Evolutionary conservation across 2,113 vertebrate genomes (phyloP).

Genomic region (Rhombomys opimus): DNA sequence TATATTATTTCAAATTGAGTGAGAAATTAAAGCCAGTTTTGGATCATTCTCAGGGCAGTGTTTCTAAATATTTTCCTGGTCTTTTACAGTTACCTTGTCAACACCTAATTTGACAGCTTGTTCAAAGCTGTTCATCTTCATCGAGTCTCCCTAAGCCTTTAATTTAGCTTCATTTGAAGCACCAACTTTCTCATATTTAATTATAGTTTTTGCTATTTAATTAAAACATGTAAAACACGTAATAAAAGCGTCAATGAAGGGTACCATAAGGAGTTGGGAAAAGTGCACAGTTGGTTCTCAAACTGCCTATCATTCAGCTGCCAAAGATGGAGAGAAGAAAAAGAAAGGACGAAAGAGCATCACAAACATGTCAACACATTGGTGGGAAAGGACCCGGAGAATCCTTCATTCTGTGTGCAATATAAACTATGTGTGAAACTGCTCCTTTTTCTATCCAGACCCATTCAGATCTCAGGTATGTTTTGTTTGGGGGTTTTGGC

Average conservation of each 20-base stretch:
- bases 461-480: background rate
- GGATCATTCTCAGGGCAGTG: slow-evolving; percentile 34
- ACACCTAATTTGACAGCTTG: slow-evolving; percentile 56
- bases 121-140: slow-evolving; percentile 39
- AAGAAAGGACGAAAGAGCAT: background rate
- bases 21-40: slow-evolving; percentile 33
- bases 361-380: background rate
- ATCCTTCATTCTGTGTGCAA: background rate
- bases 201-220: slow-evolving; percentile 38
- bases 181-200: slow-evolving; percentile 51
- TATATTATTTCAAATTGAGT: slow-evolving; percentile 48
- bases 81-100: slow-evolving; percentile 35
- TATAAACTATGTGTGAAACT: too few species aligned
- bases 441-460: background rate
- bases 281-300: background rate
- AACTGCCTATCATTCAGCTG: background rate
- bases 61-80: slow-evolving; percentile 65
- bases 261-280: slow-evolving; percentile 19
- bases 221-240: slow-evolving; percentile 30
- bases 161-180: slow-evolving; percentile 59
- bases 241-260: background rate
- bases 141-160: slow-evolving; percentile 44
- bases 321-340: background rate
- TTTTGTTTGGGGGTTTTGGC: background rate
- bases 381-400: background rate